A percentile compares a stretch with the other conserved stretches of the same genome.
These are phyloP conservation scores for Rhinolophus sinicus DNA, from an alignment of 2,113 vertebrate species.

Conservation along the genomic window DNA sequence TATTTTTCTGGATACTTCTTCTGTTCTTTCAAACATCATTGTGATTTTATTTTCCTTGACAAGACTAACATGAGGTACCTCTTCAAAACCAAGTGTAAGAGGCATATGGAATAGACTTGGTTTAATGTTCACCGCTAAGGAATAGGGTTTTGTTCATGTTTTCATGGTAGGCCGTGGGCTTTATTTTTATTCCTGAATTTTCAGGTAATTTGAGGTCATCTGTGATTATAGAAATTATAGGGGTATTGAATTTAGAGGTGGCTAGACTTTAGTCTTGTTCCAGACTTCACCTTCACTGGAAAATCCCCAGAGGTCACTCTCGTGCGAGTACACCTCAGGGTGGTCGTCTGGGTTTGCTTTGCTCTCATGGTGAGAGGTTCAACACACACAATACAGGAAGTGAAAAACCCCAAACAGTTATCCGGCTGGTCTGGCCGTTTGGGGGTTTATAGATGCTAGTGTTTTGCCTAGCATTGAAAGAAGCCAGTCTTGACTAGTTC, in stretches of 20 bases:
- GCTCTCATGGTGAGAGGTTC: not conserved
- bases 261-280: not conserved
- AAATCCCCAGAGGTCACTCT: not conserved
- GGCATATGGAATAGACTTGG: not conserved
- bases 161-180: not conserved
- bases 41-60: not conserved
- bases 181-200: not conserved
- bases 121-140: not conserved
- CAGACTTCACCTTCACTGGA: not conserved
- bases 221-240: not conserved
- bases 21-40: not conserved
- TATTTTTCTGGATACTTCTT: not conserved
- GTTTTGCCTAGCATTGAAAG: slow-evolving; percentile 25
- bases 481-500: not conserved
- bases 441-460: not conserved
- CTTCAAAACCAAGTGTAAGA: not conserved
- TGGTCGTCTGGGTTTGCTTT: not conserved
- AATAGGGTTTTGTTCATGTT: not conserved
- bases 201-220: not conserved
- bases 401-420: slow-evolving; percentile 39
- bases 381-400: slow-evolving; percentile 16
- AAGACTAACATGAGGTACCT: not conserved
- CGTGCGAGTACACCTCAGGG: fast-evolving
- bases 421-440: not conserved
- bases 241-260: not conserved